phyloP scores from a whole-genome alignment of 2,113 vertebrate species.

The Hepsetus odoe region DNA sequence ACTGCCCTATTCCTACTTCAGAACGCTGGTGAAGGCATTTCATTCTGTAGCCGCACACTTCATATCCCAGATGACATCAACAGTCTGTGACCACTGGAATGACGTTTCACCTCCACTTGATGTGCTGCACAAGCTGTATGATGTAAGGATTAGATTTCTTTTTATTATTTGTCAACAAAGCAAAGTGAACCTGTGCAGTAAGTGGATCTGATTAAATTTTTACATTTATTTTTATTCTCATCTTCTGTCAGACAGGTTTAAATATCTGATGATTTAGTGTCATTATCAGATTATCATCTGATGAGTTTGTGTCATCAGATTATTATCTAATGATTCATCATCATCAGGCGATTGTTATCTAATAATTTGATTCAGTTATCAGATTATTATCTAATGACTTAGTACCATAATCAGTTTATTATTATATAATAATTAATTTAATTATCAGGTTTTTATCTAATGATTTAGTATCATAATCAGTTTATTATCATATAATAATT shows the following conservation, averaged over 20 bases:
- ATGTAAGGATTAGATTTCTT: not conserved
- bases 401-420: too few species aligned
- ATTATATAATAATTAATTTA: too few species aligned
- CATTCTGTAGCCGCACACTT: not conserved
- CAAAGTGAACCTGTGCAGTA: too few species aligned
- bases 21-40: slow-evolving; percentile 37
- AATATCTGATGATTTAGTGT: not conserved
- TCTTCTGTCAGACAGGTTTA: too few species aligned
- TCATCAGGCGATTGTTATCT: not conserved
- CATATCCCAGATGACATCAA: slow-evolving; percentile 12
- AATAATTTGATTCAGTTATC: not conserved
- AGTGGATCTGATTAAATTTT: too few species aligned
- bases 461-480: too few species aligned
- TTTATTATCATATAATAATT: too few species aligned
- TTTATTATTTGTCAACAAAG: not conserved
- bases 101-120: not conserved
- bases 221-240: not conserved
- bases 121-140: slow-evolving; percentile 16
- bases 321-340: not conserved
- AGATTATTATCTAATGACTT: not conserved
- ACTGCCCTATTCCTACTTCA: slow-evolving; percentile 32
- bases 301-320: not conserved
- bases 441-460: not conserved
- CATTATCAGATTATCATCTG: not conserved
- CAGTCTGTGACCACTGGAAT: slow-evolving; percentile 20